Percentiles rank a stretch among this genome's conserved stretches.
Evolutionary conservation across 2,113 vertebrate genomes (phyloP).

Genomic region (Cochlearius cochlearius): DNA sequence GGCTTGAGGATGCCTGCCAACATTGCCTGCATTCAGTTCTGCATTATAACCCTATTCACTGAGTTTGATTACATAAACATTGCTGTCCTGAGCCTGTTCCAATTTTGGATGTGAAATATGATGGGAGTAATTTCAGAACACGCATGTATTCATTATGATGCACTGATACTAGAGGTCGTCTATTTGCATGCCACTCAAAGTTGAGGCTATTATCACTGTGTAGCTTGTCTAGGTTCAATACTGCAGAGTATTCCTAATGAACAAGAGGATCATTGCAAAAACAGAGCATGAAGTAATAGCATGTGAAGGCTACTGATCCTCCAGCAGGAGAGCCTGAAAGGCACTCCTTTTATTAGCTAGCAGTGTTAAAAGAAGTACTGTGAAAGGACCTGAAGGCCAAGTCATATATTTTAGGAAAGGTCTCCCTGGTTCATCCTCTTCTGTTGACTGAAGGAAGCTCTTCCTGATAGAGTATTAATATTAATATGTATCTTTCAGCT

Average conservation of each 20-base stretch:
- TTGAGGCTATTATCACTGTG: background rate
- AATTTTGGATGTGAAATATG: background rate
- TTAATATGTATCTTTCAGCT: conserved; percentile 41
- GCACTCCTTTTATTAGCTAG: background rate
- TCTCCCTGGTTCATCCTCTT: background rate
- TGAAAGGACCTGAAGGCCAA: conserved; percentile 6
- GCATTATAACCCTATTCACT: background rate
- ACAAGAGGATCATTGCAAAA: background rate
- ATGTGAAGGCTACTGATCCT: background rate
- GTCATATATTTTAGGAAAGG: background rate
- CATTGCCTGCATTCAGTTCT: background rate
- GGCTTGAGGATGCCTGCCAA: background rate
- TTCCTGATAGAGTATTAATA: conserved; percentile 47
- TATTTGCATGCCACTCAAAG: background rate
- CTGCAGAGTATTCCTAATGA: background rate
- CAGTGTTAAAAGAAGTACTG: background rate
- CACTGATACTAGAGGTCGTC: background rate
- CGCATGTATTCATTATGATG: background rate
- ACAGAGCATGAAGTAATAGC: background rate
- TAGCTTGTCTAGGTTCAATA: background rate
- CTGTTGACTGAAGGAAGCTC: background rate
- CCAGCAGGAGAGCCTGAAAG: background rate
- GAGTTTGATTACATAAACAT: background rate
- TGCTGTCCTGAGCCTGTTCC: background rate
- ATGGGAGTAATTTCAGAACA: background rate